Conservation (phyloP, 1,140 invertebrate species). For the Anoplophora glabripennis region DNA sequence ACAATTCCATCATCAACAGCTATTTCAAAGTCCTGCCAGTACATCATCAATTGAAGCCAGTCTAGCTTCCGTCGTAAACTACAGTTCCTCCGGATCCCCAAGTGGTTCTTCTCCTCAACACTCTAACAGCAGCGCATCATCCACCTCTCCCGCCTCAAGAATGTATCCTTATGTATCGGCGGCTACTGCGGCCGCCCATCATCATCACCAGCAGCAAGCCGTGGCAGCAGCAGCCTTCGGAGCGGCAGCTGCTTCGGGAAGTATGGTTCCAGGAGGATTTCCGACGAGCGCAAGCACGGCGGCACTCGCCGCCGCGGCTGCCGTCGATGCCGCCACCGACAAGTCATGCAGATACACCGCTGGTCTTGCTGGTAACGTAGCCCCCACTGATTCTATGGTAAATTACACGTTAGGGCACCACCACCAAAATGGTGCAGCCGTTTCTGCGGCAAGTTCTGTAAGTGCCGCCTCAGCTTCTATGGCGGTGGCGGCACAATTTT, state of each 20-base stretch:
- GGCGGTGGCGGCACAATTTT: conserved; percentile 81
- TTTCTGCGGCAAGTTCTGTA: conserved; percentile 57
- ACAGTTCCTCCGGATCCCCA: conserved; percentile 46
- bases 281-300: conserved; percentile 52
- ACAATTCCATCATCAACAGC: conserved; percentile 70
- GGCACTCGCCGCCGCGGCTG: conserved; percentile 60
- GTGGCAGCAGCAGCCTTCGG: conserved; percentile 66
- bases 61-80: conserved; percentile 54
- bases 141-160: conserved; percentile 65
- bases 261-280: conserved; percentile 67
- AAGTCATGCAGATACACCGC: conserved; percentile 77
- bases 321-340: conserved; percentile 60
- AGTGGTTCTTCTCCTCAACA: conserved; percentile 53
- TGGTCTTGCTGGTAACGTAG: conserved; percentile 61
- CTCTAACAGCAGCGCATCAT: conserved; percentile 54
- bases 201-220: conserved; percentile 68
- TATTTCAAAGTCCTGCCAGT: conserved; percentile 55
- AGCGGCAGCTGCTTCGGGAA: conserved; percentile 58
- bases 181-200: conserved; percentile 65
- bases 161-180: conserved; percentile 70
- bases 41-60: conserved; percentile 51
- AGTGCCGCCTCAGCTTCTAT: conserved; percentile 71
- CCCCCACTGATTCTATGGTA: conserved; percentile 71
- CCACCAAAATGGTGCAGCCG: conserved; percentile 69
- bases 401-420: conserved; percentile 75